Conservation (phyloP, 2,113 vertebrate species). For the Caranx ignobilis region DNA sequence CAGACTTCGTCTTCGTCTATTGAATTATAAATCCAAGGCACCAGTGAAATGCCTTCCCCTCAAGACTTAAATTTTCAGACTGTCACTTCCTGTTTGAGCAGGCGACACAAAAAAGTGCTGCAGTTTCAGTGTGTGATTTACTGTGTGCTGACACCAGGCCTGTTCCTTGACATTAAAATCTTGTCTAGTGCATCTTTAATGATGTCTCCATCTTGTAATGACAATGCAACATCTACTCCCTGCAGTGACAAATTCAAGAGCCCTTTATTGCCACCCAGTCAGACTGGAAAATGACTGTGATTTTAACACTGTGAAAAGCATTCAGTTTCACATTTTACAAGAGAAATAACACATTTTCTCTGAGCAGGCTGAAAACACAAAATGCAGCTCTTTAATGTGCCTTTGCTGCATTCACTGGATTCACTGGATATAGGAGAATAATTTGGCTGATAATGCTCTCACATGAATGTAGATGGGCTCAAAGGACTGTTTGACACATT, state of each 20-base stretch:
- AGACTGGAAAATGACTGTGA: neutral
- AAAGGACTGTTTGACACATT: constrained; percentile 38
- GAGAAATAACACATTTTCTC: neutral
- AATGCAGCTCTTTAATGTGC: neutral
- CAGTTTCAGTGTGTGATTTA: constrained; percentile 20
- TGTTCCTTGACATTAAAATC: constrained; percentile 15
- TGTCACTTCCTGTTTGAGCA: constrained; percentile 48
- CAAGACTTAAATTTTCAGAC: neutral
- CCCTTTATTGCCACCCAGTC: neutral
- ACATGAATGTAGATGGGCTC: neutral
- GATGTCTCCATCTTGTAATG: constrained; percentile 13
- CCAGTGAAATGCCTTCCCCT: neutral
- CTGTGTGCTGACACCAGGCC: neutral
- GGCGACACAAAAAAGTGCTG: constrained; percentile 30
- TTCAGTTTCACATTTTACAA: constrained; percentile 2
- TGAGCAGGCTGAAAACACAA: neutral
- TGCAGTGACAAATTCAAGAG: constrained; percentile 7
- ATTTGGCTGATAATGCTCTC: neutral
- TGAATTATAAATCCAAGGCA: constrained; percentile 17
- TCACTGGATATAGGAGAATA: neutral
- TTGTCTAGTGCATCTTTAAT: constrained; percentile 37
- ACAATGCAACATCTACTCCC: constrained; percentile 20
- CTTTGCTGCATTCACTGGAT: neutral
- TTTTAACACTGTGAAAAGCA: neutral
- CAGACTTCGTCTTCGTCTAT: neutral